Conservation (phyloP, 1,140 invertebrate genomes). For the Agrypnia vestita region DNA sequence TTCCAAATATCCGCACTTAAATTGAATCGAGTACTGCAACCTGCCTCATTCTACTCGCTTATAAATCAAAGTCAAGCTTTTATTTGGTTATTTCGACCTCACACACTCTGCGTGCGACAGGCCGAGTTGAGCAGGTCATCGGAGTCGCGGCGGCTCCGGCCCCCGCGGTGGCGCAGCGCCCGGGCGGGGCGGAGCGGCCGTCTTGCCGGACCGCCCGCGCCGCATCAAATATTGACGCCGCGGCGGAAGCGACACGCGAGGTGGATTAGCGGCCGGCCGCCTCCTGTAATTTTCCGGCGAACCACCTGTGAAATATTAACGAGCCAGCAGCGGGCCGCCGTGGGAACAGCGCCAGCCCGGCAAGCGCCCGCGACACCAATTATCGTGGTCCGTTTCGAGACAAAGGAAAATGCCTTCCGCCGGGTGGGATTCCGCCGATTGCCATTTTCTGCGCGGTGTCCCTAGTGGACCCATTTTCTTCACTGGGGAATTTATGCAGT, state of each 20-base stretch:
- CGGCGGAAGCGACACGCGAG: not conserved
- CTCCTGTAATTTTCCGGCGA: constrained; percentile 34
- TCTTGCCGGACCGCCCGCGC: not conserved
- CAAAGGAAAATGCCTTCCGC: not conserved
- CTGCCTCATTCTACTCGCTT: too few relatives aligned
- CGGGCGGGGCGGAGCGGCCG: not conserved
- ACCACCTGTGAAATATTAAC: constrained; percentile 41
- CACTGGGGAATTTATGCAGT: too few relatives aligned
- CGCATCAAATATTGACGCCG: constrained; percentile 19
- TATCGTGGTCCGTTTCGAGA: not conserved
- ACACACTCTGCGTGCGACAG: too few relatives aligned
- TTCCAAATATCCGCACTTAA: too few relatives aligned
- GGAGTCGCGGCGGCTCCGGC: not conserved
- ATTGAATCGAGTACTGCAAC: too few relatives aligned
- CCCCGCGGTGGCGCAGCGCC: not conserved
- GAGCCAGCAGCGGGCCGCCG: not conserved
- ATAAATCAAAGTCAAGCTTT: too few relatives aligned
- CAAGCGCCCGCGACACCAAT: not conserved
- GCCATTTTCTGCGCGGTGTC: too few relatives aligned
- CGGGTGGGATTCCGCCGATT: too few relatives aligned
- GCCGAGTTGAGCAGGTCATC: too few relatives aligned
- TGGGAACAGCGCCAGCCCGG: constrained; percentile 19
- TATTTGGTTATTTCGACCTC: too few relatives aligned
- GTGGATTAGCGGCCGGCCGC: constrained; percentile 19
- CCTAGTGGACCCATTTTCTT: too few relatives aligned